Evolutionary conservation across 2,797 vertebrate genomes (phyloP).

Genomic region (Hydrophis major): DNA sequence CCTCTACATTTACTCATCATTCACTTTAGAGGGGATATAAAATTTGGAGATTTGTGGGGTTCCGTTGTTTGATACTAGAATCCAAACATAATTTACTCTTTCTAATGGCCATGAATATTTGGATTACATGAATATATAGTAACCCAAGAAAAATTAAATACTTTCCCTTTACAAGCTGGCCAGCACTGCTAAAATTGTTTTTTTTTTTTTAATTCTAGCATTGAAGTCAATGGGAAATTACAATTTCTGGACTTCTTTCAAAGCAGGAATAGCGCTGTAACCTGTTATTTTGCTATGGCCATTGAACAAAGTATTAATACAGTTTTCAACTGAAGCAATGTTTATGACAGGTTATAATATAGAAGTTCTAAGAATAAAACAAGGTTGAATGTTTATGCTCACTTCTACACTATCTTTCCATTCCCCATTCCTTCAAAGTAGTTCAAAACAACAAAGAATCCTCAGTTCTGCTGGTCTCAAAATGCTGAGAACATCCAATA

Average conservation of each 20-base stretch:
- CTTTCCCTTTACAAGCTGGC: not conserved
- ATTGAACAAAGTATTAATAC: not conserved
- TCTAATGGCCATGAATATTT: not conserved
- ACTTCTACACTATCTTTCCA: not conserved
- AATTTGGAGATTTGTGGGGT: no score
- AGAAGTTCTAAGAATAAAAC: not conserved
- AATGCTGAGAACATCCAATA: not conserved
- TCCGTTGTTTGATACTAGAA: not conserved
- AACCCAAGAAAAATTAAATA: not conserved
- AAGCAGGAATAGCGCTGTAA: not conserved
- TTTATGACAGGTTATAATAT: not conserved
- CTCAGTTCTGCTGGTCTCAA: not conserved
- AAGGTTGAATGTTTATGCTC: not conserved
- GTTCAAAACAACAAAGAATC: not conserved
- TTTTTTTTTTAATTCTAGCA: not conserved
- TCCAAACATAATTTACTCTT: not conserved
- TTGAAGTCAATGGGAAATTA: not conserved
- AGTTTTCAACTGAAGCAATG: not conserved
- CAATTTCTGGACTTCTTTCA: not conserved
- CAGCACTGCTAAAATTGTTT: not conserved
- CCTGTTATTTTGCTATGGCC: not conserved
- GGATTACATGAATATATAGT: not conserved
- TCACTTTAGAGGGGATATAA: not conserved
- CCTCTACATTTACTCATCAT: not conserved
- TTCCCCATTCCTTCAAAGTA: not conserved